Base-by-base conservation (phyloP, 1,140 invertebrate genomes). In the Bombus cullumanus region DNA sequence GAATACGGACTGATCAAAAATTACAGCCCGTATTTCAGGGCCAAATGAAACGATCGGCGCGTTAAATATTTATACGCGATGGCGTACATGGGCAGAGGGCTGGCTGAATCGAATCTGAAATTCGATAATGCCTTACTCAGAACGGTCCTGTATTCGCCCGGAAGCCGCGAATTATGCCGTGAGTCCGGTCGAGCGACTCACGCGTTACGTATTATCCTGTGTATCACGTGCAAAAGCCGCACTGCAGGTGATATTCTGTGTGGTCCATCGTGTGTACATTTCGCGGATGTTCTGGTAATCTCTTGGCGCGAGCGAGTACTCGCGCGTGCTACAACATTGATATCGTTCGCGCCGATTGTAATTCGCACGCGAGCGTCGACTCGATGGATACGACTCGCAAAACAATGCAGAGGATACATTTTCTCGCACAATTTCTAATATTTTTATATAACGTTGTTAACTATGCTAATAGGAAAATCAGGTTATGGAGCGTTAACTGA, bases 71-170 rank as follows among this genome's bases (percentile, higher is more conserved):
- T 94, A 93, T 93, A 94, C 85, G 90, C 86, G 86, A 62, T 73
- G 88, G 78, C 80, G 84, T 83, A 88, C 53, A 87, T 87, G 81
- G 89, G 31, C 22, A 75, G 88, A 88, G 92, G 91, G 93, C 81
- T 86, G 89, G 86, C 93, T 92, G 93, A 92, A 81, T 93, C 94
- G 93, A 94, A 94, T 94, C 93, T 92, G 91, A 94, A 94, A 94
- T 94, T 94, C 92, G 94, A 94, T 94, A 93, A 94, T 94, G 94
- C 94, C 93, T 94, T 92, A 94, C 91, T 94, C 93, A 92, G 89
- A 86, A 68, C 73, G 84, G 90, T 89, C 89, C 89, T 82, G 83
- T 83, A 92, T 92, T 93, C 91, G 93, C 93, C 94, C 94, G 92
- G 94, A 94, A 94, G 94, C 93, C 88, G 92, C 91, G 91, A 93